phyloP scores from a whole-genome alignment of 2,888 invertebrate genomes.

The Rotaria socialis region DNA sequence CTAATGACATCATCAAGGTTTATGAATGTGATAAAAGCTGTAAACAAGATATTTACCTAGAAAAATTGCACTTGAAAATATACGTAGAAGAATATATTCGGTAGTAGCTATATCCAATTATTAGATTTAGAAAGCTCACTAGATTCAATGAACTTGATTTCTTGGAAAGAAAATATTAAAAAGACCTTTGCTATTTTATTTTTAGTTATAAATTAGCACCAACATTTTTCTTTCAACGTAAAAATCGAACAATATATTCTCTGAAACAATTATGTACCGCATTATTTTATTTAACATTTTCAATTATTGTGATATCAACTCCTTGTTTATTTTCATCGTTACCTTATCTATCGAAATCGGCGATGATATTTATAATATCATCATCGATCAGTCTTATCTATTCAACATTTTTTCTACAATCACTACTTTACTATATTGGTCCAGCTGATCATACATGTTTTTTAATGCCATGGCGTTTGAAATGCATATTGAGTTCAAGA shows the following conservation, averaged over 20 bases:
- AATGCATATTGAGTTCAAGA: not conserved
- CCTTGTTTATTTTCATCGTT: slow-evolving; percentile 1
- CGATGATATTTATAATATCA: not conserved
- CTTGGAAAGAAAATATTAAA: too few relatives aligned
- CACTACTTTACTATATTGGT: not conserved
- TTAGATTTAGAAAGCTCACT: too few relatives aligned
- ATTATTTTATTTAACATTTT: slow-evolving; percentile 13
- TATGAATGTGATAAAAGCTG: too few relatives aligned
- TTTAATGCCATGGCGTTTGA: not conserved
- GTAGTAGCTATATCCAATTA: too few relatives aligned
- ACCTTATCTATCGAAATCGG: not conserved
- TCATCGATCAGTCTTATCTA: not conserved
- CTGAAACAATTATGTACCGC: not conserved
- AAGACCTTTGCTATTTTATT: not conserved
- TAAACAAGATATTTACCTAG: too few relatives aligned
- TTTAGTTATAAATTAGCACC: slow-evolving; percentile 23
- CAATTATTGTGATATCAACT: not conserved
- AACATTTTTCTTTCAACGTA: slow-evolving; percentile 26
- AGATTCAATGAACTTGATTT: too few relatives aligned
- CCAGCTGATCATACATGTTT: not conserved
- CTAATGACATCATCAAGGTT: too few relatives aligned
- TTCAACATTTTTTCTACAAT: slow-evolving; percentile 19
- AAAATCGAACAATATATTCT: slow-evolving; percentile 13
- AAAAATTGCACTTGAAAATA: too few relatives aligned
- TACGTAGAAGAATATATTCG: too few relatives aligned